Conservation (phyloP, 2,888 invertebrate genomes). For the Ennomos quercinarius region DNA sequence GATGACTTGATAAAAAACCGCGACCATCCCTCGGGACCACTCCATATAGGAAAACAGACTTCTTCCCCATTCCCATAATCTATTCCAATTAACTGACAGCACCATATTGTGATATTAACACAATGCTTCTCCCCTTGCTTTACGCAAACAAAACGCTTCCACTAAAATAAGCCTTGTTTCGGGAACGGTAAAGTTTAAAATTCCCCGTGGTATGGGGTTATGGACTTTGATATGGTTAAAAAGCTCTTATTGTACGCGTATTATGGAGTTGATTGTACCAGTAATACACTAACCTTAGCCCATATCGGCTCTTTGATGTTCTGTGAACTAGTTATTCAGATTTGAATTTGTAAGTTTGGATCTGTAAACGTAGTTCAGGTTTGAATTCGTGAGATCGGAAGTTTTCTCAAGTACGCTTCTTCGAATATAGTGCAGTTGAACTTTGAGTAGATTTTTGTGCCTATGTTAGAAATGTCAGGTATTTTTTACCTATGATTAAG, state of each 20-base stretch:
- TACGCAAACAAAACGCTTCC: conserved; percentile 40
- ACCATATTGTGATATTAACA: conserved; percentile 84
- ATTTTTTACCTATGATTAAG: too few species aligned
- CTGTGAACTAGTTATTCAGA: background rate
- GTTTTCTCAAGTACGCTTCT: too few species aligned
- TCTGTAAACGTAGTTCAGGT: too few species aligned
- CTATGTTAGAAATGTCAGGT: too few species aligned
- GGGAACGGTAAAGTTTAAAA: conserved; percentile 29
- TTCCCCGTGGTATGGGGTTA: conserved; percentile 38
- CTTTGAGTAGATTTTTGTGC: too few species aligned
- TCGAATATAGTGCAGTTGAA: too few species aligned
- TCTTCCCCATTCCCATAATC: conserved; percentile 84
- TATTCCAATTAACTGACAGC: conserved; percentile 86
- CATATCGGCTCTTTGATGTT: conserved; percentile 28
- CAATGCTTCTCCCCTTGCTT: conserved; percentile 71
- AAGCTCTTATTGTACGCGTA: conserved; percentile 64
- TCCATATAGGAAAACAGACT: conserved; percentile 62
- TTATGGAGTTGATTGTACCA: conserved; percentile 61
- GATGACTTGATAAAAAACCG: conserved; percentile 83
- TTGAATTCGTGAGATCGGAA: too few species aligned
- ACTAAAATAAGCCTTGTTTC: conserved; percentile 43
- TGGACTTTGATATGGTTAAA: conserved; percentile 60
- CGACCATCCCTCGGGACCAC: conserved; percentile 72
- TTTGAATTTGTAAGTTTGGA: too few species aligned
- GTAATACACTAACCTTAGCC: conserved; percentile 45